These are phyloP conservation scores for Hypercompe scribonia DNA, from an alignment of 2,888 invertebrate species.

Conservation along the genomic window DNA sequence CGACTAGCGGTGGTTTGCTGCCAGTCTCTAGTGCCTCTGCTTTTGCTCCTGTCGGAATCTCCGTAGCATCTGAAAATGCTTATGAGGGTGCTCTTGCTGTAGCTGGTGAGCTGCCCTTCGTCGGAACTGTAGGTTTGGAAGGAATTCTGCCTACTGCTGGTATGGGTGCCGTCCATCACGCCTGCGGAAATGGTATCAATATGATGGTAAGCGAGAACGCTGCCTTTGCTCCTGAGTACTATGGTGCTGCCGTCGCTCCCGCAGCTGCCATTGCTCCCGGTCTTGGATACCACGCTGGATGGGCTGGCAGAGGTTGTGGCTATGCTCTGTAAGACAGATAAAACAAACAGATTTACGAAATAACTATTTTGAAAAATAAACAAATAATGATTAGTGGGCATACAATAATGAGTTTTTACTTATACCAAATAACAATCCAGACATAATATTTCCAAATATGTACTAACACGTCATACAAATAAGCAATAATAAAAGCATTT, in stretches of 20 bases:
- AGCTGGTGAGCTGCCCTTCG: conserved; percentile 39
- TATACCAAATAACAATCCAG: too few species aligned
- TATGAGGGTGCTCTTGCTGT: conserved; percentile 39
- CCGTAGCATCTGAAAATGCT: conserved; percentile 43
- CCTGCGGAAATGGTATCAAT: conserved; percentile 35
- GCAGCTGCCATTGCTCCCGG: background rate
- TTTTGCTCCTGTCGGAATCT: conserved; percentile 59
- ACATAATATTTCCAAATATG: too few species aligned
- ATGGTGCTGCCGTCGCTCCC: conserved; percentile 1
- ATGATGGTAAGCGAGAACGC: conserved; percentile 32
- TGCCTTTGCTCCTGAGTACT: conserved; percentile 17
- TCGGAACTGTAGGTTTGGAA: conserved; percentile 28
- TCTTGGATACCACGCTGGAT: background rate
- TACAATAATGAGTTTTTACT: too few species aligned
- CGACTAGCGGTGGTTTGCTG: conserved; percentile 27
- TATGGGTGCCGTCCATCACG: conserved; percentile 27
- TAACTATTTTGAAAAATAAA: too few species aligned
- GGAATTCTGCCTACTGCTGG: conserved; percentile 31
- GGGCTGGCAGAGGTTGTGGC: conserved; percentile 4
- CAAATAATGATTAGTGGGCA: too few species aligned
- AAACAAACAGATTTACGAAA: too few species aligned
- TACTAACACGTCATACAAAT: too few species aligned
- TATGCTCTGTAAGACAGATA: conserved; percentile 38
- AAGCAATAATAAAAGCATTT: too few species aligned
- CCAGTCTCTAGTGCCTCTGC: conserved; percentile 29